Base-by-base conservation (phyloP, 37 sponge, comb jelly and placozoan species). In the Tethya wilhelma region DNA sequence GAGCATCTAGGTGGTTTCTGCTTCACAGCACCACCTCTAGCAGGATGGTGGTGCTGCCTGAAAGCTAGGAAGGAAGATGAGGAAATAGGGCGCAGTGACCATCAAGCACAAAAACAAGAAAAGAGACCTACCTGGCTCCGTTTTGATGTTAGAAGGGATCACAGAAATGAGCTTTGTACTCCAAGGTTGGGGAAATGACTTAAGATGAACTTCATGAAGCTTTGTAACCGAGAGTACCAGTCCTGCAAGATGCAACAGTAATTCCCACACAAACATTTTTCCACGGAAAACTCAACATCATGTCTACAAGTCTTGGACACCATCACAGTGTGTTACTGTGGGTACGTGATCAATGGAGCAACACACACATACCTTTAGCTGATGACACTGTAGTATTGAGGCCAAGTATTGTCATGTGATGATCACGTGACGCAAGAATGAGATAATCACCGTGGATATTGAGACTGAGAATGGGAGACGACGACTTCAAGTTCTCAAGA, bases 371-470 rank as follows among this genome's bases (percentile, higher is more conserved):
- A 71, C 79, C 66, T 78, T 78, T 59, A 28, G 31, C 56, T 26
- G 76, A 69, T 14, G 41, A 20, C 22, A 55, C 25, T 32, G 60
- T 44, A 44, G 34, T 0, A 26, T 32, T 59, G 33, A 93, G 53
- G 1, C 85, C 64, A 28, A 57, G 78, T 41, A 93, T 57, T 28
- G 68, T 73, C 38, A 93, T 30, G 69, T 77, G 74, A 38, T 82
- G 69, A 73, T 93, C 84, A 45, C 74, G 72, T 60, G 83, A 76
- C 14, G 83, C 77, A 49, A 93, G 26, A 2, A 88, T 14, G 29
- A 93, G 82, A 53, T 59, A 59, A 70, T 88, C 59, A 39, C 79
- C 86, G 32, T 75, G 75, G 64, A 93, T 31, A 64, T 93, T 93
- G 20, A 93, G 49, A 41, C 71, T 85, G 59, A 78, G 62, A 23